Evolutionary conservation across 2,888 invertebrate species (phyloP), one percentile per base, ranked within the genome.

Genomic region (Scaptomyza parva): DNA sequence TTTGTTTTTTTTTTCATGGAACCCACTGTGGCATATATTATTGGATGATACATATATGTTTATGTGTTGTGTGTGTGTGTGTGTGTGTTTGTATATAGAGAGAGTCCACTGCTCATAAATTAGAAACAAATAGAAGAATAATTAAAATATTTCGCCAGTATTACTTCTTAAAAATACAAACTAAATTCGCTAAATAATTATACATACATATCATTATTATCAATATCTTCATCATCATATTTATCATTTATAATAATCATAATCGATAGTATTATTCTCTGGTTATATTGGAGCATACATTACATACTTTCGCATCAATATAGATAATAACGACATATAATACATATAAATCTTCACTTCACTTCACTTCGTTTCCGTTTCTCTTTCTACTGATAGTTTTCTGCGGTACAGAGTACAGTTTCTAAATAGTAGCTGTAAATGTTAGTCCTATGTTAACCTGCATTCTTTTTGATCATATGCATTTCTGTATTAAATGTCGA

Each of bases 21-120:
- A 84, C 89, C 84, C 84, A 84, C 89, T 76, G 69, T 88, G 88
- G 89, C 79, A 77, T 82, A 81, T 88, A 86, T 86, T 86, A 86
- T 86, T 82, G 81, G 74, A 84, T 88, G 79, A n/a, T n/a, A n/a
- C n/a, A n/a, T n/a, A n/a, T n/a, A n/a, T n/a, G n/a, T n/a, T 87
- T 71, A 55, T 44, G 33, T 57, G 65, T 43, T 71, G 20, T 48
- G 2, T 33, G 48, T 70, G 64, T 70, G 12, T 44, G 39, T 54
- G 44, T 68, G 40, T 65, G 9, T 45, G 7, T 28, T 51, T 74
- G 69, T 70, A 66, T 74, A 70, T 84, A 55, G 64, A 77, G 78
- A 77, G 60, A 78, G 58, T 76, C 45, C 65, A 65, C 48, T 74
- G 63, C 70, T 78, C 76, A 69, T 73, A 55, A 62, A 67, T 72